Conservation (phyloP, 2,113 vertebrate genomes). For the Manacus vitellinus region DNA sequence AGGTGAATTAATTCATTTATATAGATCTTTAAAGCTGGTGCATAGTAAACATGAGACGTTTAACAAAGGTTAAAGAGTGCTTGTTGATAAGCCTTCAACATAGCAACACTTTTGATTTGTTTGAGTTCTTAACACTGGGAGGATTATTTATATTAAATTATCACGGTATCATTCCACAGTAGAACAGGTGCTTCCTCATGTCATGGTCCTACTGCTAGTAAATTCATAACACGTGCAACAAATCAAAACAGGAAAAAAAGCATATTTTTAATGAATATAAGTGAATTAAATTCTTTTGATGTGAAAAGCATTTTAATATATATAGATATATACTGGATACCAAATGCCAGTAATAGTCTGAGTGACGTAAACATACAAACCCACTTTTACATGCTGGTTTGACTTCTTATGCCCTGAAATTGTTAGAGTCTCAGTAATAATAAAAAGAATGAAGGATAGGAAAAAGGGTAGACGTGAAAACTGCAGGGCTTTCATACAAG, state of each 20-base stretch:
- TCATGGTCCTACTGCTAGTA: background rate
- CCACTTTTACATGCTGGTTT: background rate
- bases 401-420: background rate
- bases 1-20: constrained; percentile 67
- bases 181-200: background rate
- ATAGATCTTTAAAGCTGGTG: constrained; percentile 57
- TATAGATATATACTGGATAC: background rate
- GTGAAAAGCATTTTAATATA: background rate
- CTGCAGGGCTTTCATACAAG: background rate
- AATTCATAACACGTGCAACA: background rate
- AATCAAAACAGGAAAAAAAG: background rate
- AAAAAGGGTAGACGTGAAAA: background rate
- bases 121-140: constrained; percentile 24
- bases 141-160: constrained; percentile 23
- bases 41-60: background rate
- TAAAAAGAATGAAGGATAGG: background rate
- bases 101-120: constrained; percentile 24
- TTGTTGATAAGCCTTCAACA: constrained; percentile 37
- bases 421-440: background rate
- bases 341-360: background rate
- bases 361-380: background rate
- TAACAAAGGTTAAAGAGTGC: constrained; percentile 60
- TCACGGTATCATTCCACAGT: background rate
- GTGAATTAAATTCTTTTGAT: background rate
- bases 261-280: background rate